Evolutionary conservation across 1,140 invertebrate genomes (phyloP).

Genomic region (Notospermus geniculatus): DNA sequence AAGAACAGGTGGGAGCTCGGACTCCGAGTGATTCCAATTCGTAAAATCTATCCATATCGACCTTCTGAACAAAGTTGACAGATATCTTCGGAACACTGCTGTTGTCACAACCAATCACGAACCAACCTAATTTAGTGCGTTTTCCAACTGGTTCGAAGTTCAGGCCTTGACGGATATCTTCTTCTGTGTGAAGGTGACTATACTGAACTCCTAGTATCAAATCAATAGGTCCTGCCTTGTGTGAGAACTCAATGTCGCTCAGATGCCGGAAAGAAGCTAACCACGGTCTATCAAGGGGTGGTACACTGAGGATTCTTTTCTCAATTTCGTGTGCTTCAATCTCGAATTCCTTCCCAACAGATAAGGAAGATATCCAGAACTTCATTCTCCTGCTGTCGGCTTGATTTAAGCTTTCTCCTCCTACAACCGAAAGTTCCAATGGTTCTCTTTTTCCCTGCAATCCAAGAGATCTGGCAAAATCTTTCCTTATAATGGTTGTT

Average conservation of each 20-base stretch:
- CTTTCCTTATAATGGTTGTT: no score
- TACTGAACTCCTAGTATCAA: conserved; percentile 6
- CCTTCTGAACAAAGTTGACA: neutral
- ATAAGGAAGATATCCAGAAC: neutral
- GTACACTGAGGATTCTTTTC: neutral
- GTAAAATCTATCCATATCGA: neutral
- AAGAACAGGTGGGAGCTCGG: neutral
- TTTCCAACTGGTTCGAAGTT: neutral
- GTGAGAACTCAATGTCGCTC: neutral
- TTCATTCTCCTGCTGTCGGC: neutral
- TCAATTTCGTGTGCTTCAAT: conserved; percentile 8
- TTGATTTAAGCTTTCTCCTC: neutral
- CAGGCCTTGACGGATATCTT: neutral
- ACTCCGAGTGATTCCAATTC: neutral
- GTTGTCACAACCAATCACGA: neutral
- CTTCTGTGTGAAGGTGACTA: neutral
- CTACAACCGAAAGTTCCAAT: neutral
- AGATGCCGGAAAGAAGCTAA: neutral
- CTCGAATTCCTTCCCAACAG: neutral
- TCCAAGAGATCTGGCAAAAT: neutral
- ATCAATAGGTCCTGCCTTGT: neutral
- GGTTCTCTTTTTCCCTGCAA: conserved; percentile 6
- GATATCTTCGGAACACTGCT: neutral
- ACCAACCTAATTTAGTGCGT: neutral
- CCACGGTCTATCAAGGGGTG: neutral